Conservation (phyloP, 2,113 vertebrate genomes). For the Gymnarchus niloticus region DNA sequence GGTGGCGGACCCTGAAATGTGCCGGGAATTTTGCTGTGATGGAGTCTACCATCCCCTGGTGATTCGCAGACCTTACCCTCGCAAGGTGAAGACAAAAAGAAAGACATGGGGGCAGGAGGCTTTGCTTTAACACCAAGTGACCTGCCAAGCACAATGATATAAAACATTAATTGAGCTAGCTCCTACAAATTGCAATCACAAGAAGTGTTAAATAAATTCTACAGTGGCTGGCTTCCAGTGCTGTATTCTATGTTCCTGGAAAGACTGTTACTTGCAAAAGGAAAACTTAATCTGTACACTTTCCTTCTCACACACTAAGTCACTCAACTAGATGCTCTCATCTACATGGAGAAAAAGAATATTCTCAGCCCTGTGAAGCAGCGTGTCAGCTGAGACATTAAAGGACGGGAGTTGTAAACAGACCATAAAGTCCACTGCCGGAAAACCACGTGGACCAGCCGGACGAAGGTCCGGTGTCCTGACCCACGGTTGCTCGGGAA, state of each 20-base stretch:
- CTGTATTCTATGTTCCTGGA: neutral
- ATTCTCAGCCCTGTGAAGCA: neutral
- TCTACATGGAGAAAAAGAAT: neutral
- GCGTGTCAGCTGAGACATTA: constrained; percentile 23
- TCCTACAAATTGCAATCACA: neutral
- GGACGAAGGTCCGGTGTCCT: neutral
- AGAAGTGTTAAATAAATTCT: neutral
- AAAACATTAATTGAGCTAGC: neutral
- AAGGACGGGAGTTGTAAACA: constrained; percentile 37
- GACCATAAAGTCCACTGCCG: constrained; percentile 32
- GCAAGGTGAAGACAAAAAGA: neutral
- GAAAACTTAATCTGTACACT: neutral
- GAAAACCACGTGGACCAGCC: constrained; percentile 29
- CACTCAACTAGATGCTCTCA: neutral
- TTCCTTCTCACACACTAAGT: neutral
- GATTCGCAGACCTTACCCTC: neutral
- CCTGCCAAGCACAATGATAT: constrained; percentile 17
- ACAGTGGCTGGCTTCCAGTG: neutral
- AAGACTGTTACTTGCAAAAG: neutral
- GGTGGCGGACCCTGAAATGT: neutral
- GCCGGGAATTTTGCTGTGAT: neutral
- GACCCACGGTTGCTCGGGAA: neutral
- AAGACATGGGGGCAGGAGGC: neutral
- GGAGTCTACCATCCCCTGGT: neutral
- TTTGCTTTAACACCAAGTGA: neutral